Percentiles rank a stretch among this genome's conserved stretches.
These are phyloP conservation scores for Adelosebastes latens DNA, from an alignment of 2,797 vertebrate genomes.

Conservation along the genomic window DNA sequence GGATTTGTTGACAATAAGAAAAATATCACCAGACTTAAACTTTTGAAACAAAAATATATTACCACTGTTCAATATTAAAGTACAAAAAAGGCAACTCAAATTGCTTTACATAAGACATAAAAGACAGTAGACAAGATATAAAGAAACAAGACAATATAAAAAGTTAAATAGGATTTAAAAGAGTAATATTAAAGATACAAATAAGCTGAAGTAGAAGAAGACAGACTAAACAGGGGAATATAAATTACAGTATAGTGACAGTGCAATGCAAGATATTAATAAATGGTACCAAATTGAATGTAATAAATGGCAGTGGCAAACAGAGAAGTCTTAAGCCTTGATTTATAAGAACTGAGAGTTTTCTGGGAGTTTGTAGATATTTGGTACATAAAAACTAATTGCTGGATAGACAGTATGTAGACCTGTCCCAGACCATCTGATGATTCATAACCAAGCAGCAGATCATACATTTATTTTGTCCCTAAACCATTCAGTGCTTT, in stretches of 20 bases:
- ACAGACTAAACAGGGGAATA: background rate
- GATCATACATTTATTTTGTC: background rate
- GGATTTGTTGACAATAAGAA: background rate
- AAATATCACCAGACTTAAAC: background rate
- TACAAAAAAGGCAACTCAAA: background rate
- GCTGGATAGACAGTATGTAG: background rate
- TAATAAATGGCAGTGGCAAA: background rate
- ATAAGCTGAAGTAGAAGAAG: background rate
- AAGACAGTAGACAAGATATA: background rate
- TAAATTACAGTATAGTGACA: background rate
- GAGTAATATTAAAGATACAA: background rate
- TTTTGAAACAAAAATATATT: background rate
- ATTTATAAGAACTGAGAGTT: background rate
- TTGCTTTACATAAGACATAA: background rate
- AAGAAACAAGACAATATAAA: background rate
- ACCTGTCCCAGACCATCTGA: background rate
- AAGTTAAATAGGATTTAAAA: background rate
- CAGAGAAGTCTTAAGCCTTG: background rate
- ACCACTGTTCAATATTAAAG: background rate
- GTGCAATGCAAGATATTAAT: background rate
- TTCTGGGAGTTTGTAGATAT: background rate
- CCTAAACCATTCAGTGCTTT: background rate
- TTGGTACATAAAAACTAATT: background rate
- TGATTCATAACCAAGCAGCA: background rate
- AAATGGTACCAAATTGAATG: background rate